These are phyloP conservation scores for Drosophila orosa DNA, from an alignment of 1,140 invertebrate genomes.

Conservation along the genomic window DNA sequence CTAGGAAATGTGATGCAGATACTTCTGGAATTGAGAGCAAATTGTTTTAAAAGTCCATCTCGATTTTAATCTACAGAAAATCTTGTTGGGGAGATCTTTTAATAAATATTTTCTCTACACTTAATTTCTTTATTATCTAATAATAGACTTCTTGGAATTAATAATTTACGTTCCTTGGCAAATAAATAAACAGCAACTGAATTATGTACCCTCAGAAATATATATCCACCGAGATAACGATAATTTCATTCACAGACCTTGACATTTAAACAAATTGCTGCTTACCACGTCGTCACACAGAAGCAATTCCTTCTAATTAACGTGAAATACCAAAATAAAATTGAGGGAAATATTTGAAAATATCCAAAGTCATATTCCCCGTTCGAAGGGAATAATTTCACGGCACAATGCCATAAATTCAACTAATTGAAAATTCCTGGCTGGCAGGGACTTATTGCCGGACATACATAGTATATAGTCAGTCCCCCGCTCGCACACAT, in stretches of 20 bases:
- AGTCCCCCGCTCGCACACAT: conserved; percentile 31
- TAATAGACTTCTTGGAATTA: background rate
- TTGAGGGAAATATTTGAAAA: conserved; percentile 30
- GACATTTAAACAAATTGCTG: conserved; percentile 59
- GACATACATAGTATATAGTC: background rate
- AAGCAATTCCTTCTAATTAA: conserved; percentile 68
- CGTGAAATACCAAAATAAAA: conserved; percentile 20
- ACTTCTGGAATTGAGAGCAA: too few relatives aligned
- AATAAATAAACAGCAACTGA: background rate
- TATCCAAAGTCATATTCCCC: conserved; percentile 23
- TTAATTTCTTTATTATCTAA: too few relatives aligned
- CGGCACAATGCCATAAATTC: conserved; percentile 59
- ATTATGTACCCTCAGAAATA: background rate
- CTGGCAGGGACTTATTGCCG: conserved; percentile 52
- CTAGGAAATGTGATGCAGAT: background rate
- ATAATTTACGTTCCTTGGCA: background rate
- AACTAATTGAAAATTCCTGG: conserved; percentile 73
- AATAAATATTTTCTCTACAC: background rate
- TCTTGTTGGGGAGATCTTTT: background rate
- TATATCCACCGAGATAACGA: conserved; percentile 9
- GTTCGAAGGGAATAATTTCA: conserved; percentile 32
- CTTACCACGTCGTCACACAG: conserved; percentile 3
- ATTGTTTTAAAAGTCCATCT: background rate
- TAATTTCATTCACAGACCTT: conserved; percentile 16
- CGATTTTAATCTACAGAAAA: background rate